These are phyloP conservation scores for Amphiprion clarkii DNA, from an alignment of 2,797 vertebrate species.

Conservation along the genomic window DNA sequence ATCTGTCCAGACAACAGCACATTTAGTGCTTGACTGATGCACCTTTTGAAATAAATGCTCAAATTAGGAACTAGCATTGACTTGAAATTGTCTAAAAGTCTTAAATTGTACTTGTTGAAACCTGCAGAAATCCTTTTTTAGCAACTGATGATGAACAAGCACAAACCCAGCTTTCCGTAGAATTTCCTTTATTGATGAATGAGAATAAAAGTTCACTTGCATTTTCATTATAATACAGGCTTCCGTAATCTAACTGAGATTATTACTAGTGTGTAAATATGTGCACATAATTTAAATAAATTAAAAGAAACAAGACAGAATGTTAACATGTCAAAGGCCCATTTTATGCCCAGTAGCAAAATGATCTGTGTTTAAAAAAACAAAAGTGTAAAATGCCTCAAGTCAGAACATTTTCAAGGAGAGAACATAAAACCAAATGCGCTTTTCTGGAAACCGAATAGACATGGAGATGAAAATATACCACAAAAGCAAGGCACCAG, in stretches of 20 bases:
- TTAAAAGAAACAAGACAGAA: slow-evolving; percentile 87
- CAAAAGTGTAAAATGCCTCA: slow-evolving; percentile 55
- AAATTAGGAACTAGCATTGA: too few relatives aligned
- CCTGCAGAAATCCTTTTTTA: too few relatives aligned
- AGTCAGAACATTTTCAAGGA: slow-evolving; percentile 47
- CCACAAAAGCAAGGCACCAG: slow-evolving; percentile 87
- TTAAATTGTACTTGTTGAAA: too few relatives aligned
- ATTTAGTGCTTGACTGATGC: too few relatives aligned
- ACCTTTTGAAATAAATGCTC: too few relatives aligned
- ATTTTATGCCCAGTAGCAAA: slow-evolving; percentile 81
- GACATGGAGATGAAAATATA: slow-evolving; percentile 56
- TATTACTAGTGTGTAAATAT: slow-evolving; percentile 82
- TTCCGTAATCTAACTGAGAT: slow-evolving; percentile 82
- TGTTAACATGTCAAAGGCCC: slow-evolving; percentile 87
- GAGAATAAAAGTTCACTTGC: slow-evolving; percentile 86
- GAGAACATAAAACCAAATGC: slow-evolving; percentile 52
- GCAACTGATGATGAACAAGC: too few relatives aligned
- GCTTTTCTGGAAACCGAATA: slow-evolving; percentile 45
- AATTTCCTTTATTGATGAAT: slow-evolving; percentile 84
- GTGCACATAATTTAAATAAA: slow-evolving; percentile 93
- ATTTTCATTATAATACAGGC: slow-evolving; percentile 87
- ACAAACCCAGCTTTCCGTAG: slow-evolving; percentile 35
- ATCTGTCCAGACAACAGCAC: too few relatives aligned
- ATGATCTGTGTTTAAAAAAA: slow-evolving; percentile 61
- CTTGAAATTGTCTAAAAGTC: too few relatives aligned